Conservation (phyloP, 2,797 vertebrate species). For the Novumbra hubbsi region DNA sequence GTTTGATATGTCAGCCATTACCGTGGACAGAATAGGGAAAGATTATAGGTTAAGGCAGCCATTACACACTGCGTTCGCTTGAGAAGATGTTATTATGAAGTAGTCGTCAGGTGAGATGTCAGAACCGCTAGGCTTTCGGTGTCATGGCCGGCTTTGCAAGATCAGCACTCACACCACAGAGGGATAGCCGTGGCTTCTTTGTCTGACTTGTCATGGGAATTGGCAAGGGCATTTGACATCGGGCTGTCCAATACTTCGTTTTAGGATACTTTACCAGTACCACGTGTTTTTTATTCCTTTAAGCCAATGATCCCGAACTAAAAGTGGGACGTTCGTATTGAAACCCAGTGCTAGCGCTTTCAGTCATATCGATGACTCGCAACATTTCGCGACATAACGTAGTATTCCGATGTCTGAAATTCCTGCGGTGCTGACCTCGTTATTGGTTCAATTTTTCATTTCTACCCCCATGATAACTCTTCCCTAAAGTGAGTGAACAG, state of each 20-base stretch:
- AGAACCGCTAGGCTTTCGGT: constrained; percentile 49
- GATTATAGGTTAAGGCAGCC: constrained; percentile 71
- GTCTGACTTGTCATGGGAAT: not conserved
- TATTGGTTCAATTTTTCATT: constrained; percentile 66
- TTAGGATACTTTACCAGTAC: not conserved
- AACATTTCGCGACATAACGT: not conserved
- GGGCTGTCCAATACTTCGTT: not conserved
- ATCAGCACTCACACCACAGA: constrained; percentile 54
- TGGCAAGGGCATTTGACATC: not conserved
- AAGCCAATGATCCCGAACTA: not conserved
- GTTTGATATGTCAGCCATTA: constrained; percentile 67
- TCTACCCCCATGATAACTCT: constrained; percentile 34
- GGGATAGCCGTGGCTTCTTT: not conserved
- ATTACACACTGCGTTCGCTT: constrained; percentile 72
- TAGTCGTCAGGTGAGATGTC: constrained; percentile 65
- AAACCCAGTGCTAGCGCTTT: not conserved
- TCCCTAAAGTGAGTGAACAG: constrained; percentile 64
- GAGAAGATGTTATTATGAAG: constrained; percentile 73
- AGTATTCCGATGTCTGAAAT: not conserved
- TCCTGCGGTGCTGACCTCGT: constrained; percentile 31
- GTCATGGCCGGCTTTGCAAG: constrained; percentile 55
- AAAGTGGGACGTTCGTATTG: not conserved
- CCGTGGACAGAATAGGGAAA: constrained; percentile 60
- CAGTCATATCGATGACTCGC: not conserved
- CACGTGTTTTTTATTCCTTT: not conserved